These are phyloP conservation scores for Esox lucius DNA, from an alignment of 2,797 vertebrate species.

Conservation along the genomic window DNA sequence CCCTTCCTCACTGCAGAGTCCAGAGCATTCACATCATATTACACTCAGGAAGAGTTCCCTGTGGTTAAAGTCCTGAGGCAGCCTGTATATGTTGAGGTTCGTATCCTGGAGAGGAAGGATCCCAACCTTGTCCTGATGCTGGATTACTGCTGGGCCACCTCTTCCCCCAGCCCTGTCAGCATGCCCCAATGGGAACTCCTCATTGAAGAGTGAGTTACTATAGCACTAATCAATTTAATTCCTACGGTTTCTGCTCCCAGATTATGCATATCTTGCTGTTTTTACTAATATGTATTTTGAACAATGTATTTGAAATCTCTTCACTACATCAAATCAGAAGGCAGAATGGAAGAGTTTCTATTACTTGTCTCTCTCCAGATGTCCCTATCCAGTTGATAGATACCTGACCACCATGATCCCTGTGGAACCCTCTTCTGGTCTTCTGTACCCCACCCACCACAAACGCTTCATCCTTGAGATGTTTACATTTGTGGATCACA, in stretches of 20 bases:
- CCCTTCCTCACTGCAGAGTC: conserved; percentile 43
- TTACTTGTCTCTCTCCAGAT: conserved; percentile 46
- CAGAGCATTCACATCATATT: conserved; percentile 68
- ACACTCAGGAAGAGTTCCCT: conserved; percentile 67
- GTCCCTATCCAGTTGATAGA: conserved; percentile 68
- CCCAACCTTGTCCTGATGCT: conserved; percentile 68
- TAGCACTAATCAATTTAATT: neutral
- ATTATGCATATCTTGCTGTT: neutral
- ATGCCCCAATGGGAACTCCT: conserved; percentile 75
- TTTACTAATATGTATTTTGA: neutral
- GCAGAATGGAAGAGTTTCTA: neutral
- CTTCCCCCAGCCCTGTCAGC: conserved; percentile 47
- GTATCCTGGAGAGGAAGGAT: conserved; percentile 61
- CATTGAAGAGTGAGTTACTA: conserved; percentile 56
- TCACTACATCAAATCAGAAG: neutral
- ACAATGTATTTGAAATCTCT: neutral
- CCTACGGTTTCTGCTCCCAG: neutral
- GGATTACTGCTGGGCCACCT: conserved; percentile 76
- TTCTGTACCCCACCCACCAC: conserved; percentile 63
- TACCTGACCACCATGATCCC: conserved; percentile 61
- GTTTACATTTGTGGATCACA: conserved; percentile 66
- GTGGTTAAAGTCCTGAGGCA: conserved; percentile 68
- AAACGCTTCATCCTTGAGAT: conserved; percentile 71
- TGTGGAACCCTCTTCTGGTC: conserved; percentile 53
- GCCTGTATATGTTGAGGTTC: conserved; percentile 67